A percentile compares a stretch with the other conserved stretches of the same genome.
Conservation (phyloP, 92 coral and sea anemone species). For the Micromussa lordhowensis region DNA sequence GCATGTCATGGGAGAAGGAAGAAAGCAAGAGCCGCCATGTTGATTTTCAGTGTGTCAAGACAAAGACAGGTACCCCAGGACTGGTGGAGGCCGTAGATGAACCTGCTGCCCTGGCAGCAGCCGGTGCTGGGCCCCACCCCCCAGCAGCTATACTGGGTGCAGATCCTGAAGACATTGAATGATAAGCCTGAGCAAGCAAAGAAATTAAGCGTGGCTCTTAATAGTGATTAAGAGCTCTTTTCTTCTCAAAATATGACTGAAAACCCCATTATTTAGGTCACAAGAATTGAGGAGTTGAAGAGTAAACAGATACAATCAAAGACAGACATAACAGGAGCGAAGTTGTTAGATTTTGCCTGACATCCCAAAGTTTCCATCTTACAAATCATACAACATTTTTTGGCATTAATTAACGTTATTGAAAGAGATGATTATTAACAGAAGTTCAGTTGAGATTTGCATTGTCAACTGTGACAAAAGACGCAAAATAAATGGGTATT, state of each 20-base stretch:
- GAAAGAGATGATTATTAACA: not conserved
- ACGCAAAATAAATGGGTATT: not conserved
- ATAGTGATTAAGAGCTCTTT: not conserved
- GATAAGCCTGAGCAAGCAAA: not conserved
- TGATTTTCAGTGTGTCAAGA: conserved; percentile 99
- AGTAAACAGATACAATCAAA: too few species aligned
- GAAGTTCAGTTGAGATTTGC: not conserved
- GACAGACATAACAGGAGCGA: not conserved
- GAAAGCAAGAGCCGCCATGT: conserved; percentile 99
- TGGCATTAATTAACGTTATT: not conserved
- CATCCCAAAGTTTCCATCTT: not conserved
- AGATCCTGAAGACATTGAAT: conserved; percentile 91
- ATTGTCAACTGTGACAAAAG: not conserved
- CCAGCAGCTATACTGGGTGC: conserved; percentile 94
- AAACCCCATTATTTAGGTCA: not conserved
- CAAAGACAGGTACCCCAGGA: conserved; percentile 93
- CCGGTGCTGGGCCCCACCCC: conserved; percentile 95
- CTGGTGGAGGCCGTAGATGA: conserved; percentile 98
- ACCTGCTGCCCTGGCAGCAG: conserved; percentile 96
- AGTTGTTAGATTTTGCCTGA: not conserved
- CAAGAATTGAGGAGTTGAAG: not conserved
- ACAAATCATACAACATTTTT: not conserved
- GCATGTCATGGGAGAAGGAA: conserved; percentile 99
- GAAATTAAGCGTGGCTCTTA: not conserved
- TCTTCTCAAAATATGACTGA: not conserved